Percentiles rank a stretch among this genome's conserved stretches.
These are phyloP conservation scores for Cryptops parisi DNA, from an alignment of 2,888 invertebrate species.

Conservation along the genomic window DNA sequence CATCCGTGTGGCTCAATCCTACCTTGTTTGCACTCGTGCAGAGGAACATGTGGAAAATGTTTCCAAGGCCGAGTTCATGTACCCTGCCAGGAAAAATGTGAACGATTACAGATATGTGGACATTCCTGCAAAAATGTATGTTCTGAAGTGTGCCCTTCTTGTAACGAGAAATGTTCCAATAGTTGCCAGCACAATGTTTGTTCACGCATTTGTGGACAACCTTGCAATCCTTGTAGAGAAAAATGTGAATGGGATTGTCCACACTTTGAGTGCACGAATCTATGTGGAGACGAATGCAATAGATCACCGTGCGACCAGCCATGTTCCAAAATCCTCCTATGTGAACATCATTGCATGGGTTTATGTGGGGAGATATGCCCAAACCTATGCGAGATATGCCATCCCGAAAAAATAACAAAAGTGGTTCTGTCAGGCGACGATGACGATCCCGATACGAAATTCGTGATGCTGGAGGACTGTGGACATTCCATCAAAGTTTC, in stretches of 20 bases:
- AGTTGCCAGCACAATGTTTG: slow-evolving; percentile 21
- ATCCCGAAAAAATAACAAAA: slow-evolving; percentile 23
- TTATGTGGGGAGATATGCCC: slow-evolving; percentile 26
- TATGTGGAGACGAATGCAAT: no score
- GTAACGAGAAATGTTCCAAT: no score
- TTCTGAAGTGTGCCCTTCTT: no score
- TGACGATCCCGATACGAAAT: slow-evolving; percentile 39
- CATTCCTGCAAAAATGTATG: no score
- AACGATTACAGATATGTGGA: no score
- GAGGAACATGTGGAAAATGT: no score
- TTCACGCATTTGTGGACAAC: neutral
- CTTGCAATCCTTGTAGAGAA: slow-evolving; percentile 22
- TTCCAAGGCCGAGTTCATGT: no score
- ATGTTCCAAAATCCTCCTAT: neutral
- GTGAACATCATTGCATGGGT: neutral
- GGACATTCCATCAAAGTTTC: slow-evolving; percentile 29
- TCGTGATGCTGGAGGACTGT: slow-evolving; percentile 28
- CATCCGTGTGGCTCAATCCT: no score
- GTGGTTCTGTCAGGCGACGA: slow-evolving; percentile 35
- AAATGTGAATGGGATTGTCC: no score
- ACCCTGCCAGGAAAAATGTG: no score
- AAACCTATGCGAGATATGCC: slow-evolving; percentile 18
- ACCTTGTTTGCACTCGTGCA: no score
- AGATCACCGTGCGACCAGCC: neutral
- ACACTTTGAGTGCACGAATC: no score